Evolutionary conservation across 2,113 vertebrate species (phyloP).

Genomic region (Acrocephalus arundinaceus): DNA sequence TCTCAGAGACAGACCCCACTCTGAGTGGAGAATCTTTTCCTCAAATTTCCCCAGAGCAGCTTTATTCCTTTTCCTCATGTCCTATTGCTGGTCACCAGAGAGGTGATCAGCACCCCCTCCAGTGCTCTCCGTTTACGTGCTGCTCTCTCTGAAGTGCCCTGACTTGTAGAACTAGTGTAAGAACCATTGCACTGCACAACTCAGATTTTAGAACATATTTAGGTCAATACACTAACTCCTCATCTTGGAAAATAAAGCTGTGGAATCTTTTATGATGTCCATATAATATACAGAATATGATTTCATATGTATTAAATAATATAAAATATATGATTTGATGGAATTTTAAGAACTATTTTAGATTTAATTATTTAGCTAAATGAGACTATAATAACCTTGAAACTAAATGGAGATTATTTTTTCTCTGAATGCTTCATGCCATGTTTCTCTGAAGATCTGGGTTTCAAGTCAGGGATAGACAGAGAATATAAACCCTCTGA

Average conservation of each 20-base stretch:
- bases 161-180: not conserved
- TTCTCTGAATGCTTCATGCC: not conserved
- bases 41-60: not conserved
- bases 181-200: not conserved
- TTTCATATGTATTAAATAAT: not conserved
- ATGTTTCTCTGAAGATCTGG: not conserved
- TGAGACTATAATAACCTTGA: not conserved
- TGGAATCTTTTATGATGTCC: not conserved
- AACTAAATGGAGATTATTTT: not conserved
- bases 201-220: not conserved
- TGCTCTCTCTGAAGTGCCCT: not conserved
- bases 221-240: not conserved
- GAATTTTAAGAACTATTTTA: not conserved
- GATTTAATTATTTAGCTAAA: not conserved
- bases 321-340: not conserved
- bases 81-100: not conserved
- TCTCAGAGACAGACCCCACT: fast-evolving
- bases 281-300: not conserved
- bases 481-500: not conserved
- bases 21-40: not conserved
- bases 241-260: not conserved
- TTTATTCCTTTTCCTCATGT: not conserved
- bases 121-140: not conserved
- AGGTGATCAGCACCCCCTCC: not conserved
- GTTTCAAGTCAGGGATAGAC: not conserved